These are phyloP conservation scores for Serripes groenlandicus DNA, from an alignment of 2,888 invertebrate genomes.

Conservation along the genomic window DNA sequence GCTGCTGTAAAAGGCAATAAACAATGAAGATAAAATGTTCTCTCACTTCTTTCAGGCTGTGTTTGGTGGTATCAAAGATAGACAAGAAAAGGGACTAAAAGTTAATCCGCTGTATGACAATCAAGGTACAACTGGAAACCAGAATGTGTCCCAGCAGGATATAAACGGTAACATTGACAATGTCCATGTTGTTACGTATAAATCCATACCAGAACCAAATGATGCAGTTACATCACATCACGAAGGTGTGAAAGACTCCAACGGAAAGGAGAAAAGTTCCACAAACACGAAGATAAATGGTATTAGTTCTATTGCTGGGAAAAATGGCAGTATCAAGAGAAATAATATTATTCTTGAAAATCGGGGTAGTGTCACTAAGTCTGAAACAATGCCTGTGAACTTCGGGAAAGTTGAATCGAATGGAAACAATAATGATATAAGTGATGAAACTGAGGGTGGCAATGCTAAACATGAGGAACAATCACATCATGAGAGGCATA, in stretches of 20 bases:
- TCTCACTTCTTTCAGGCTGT: constrained; percentile 71
- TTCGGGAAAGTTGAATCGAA: background rate
- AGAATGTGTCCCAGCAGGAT: constrained; percentile 7
- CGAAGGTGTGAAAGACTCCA: background rate
- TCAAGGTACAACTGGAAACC: constrained; percentile 51
- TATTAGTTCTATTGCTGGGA: background rate
- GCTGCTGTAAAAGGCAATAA: no score
- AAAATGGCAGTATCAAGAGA: constrained; percentile 17
- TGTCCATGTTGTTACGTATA: constrained; percentile 54
- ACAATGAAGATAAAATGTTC: background rate
- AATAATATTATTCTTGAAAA: constrained; percentile 5
- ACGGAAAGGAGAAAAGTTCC: background rate
- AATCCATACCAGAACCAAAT: constrained; percentile 44
- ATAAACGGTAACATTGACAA: constrained; percentile 50
- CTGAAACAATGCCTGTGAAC: background rate
- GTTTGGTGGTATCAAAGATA: constrained; percentile 75
- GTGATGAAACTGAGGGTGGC: background rate
- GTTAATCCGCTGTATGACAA: constrained; percentile 77
- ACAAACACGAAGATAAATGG: background rate
- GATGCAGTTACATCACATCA: background rate
- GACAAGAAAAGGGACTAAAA: constrained; percentile 72
- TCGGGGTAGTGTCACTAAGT: background rate
- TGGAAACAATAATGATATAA: no score
- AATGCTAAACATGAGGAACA: background rate
- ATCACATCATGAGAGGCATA: background rate